These are phyloP conservation scores for Tetraodon nigroviridis DNA, from an alignment of 2,113 vertebrate genomes.

Conservation along the genomic window DNA sequence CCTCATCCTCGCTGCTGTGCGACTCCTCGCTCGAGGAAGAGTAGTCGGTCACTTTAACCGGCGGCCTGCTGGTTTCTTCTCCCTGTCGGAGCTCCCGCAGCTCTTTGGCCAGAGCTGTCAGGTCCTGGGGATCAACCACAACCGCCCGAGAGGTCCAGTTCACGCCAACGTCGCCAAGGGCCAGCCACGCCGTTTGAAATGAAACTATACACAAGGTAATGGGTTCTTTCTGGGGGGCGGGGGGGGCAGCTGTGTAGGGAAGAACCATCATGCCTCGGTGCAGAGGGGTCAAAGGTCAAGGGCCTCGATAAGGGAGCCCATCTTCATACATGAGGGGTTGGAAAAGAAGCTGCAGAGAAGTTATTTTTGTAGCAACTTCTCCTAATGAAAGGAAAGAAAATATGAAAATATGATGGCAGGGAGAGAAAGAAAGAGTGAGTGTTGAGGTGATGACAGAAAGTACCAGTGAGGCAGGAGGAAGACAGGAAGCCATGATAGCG, in stretches of 20 bases:
- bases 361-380: slow-evolving; percentile 65
- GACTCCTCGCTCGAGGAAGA: slow-evolving; percentile 98
- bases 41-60: slow-evolving; percentile 97
- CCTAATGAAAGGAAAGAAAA: slow-evolving; percentile 45
- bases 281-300: slow-evolving; percentile 12
- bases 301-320: background rate
- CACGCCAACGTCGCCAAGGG: no score
- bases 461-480: background rate
- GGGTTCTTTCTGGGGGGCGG: background rate
- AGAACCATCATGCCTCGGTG: slow-evolving; percentile 24
- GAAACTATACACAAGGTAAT: no score
- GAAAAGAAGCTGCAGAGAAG: background rate
- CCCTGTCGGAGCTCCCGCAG: slow-evolving; percentile 91
- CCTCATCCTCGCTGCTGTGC: slow-evolving; percentile 93
- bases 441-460: slow-evolving; percentile 17
- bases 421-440: slow-evolving; percentile 5
- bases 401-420: slow-evolving; percentile 8
- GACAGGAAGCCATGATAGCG: no score
- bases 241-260: slow-evolving; percentile 14
- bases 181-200: no score
- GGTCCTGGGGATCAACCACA: slow-evolving; percentile 74
- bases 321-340: slow-evolving; percentile 1
- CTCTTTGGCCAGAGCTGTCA: slow-evolving; percentile 96
- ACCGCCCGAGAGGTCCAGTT: background rate
- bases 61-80: slow-evolving; percentile 90